Percentiles rank a stretch among this genome's conserved stretches.
Conservation (phyloP, 2,797 vertebrate species). For the Poecile montanus region DNA sequence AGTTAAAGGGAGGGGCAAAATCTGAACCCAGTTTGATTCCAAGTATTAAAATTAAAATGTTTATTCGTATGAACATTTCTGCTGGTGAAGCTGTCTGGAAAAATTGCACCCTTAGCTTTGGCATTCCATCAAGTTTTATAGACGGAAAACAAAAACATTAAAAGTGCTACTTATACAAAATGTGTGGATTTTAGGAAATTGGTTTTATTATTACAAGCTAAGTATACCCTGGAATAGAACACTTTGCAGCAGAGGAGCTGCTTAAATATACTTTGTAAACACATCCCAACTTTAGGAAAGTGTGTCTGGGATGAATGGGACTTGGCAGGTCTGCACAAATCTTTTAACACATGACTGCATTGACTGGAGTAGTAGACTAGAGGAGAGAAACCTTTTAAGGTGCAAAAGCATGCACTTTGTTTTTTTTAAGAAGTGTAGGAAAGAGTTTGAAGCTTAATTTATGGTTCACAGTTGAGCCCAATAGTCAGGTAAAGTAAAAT, state of each 20-base stretch:
- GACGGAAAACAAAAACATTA: not conserved
- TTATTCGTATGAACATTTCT: fast-evolving
- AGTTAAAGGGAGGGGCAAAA: not conserved
- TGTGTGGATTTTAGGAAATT: not conserved
- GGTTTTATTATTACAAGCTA: not conserved
- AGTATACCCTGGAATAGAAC: not conserved
- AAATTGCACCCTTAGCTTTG: not conserved
- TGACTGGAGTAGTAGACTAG: slow-evolving; percentile 42
- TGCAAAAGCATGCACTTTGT: slow-evolving; percentile 4
- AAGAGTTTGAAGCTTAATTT: not conserved
- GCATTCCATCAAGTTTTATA: fast-evolving
- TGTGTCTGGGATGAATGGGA: slow-evolving; percentile 29
- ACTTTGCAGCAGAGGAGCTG: not conserved
- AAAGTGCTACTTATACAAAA: fast-evolving
- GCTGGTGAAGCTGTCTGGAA: not conserved
- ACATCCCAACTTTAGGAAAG: slow-evolving; percentile 42
- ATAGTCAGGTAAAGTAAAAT: not conserved
- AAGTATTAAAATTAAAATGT: fast-evolving
- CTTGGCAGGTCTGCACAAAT: slow-evolving; percentile 41
- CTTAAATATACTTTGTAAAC: not conserved
- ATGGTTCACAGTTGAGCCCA: not conserved
- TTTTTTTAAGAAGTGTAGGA: not conserved
- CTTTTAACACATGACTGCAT: slow-evolving; percentile 43
- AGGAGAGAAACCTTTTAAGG: slow-evolving; percentile 15
- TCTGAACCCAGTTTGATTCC: fast-evolving